Conservation (phyloP, 2,797 vertebrate genomes). For the Benthosema pterotum region DNA sequence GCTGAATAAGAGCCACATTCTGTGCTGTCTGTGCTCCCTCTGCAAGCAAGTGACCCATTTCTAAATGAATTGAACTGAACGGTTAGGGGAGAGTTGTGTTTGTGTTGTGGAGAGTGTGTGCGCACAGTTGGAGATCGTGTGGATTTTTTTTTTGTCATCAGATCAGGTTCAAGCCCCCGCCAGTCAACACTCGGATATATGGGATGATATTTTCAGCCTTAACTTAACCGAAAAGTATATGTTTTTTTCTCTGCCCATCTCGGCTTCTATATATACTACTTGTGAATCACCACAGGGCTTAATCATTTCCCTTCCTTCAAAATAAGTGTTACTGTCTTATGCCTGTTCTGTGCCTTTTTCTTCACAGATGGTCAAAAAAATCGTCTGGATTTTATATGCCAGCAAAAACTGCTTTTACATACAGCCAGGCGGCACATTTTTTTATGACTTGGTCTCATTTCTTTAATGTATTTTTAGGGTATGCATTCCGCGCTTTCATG, state of each 20-base stretch:
- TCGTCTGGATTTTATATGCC: too few species aligned
- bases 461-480: not conserved
- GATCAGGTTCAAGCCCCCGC: constrained; percentile 8
- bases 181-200: constrained; percentile 5
- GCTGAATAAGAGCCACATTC: too few species aligned
- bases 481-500: too few species aligned
- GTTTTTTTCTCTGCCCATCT: constrained; percentile 47
- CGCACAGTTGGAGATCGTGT: constrained; percentile 7
- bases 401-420: too few species aligned
- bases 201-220: not conserved
- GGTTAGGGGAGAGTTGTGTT: constrained; percentile 29
- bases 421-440: too few species aligned
- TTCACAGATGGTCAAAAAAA: too few species aligned
- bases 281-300: constrained; percentile 43
- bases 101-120: not conserved
- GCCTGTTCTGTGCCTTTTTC: not conserved
- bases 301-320: constrained; percentile 28
- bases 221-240: constrained; percentile 55
- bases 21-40: constrained; percentile 34
- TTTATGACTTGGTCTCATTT: too few species aligned
- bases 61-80: not conserved
- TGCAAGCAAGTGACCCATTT: constrained; percentile 41
- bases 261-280: constrained; percentile 43
- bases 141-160: constrained; percentile 8
- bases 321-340: constrained; percentile 11